Evolutionary conservation across 2,113 vertebrate species (phyloP).

Genomic region (Dasyornis broadbenti): DNA sequence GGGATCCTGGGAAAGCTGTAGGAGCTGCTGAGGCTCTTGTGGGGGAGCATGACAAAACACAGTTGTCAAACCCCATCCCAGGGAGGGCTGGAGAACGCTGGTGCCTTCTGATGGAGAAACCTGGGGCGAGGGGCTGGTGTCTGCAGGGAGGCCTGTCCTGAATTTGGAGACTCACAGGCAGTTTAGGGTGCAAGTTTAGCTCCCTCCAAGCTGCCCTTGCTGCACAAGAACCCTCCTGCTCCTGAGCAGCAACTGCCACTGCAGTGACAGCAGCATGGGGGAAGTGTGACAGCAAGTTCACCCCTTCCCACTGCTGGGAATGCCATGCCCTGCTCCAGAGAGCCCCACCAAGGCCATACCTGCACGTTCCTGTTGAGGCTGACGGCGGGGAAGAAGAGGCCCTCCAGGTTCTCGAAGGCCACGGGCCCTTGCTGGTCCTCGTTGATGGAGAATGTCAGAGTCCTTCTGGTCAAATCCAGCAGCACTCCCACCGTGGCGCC

Average conservation of each 20-base stretch:
- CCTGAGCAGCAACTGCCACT: background rate
- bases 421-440: slow-evolving; percentile 98
- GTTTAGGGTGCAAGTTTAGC: background rate
- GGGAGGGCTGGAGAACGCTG: background rate
- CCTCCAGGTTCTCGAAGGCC: slow-evolving; percentile 91
- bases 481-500: slow-evolving; percentile 90
- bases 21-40: background rate
- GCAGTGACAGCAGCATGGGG: background rate
- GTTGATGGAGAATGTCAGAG: slow-evolving; percentile 93
- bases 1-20: background rate
- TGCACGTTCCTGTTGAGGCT: slow-evolving; percentile 98
- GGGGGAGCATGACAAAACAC: accelerated
- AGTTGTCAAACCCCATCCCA: background rate
- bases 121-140: accelerated
- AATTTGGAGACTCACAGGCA: no score
- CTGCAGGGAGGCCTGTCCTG: background rate
- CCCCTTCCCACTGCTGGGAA: accelerated
- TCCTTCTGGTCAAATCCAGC: slow-evolving; percentile 87
- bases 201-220: background rate
- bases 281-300: background rate
- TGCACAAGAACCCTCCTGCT: background rate
- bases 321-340: background rate
- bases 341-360: slow-evolving; percentile 49
- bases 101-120: background rate
- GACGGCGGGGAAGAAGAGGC: slow-evolving; percentile 90